phyloP scores from a whole-genome alignment of 2,797 vertebrate species.

The Jordanella pulchra region DNA sequence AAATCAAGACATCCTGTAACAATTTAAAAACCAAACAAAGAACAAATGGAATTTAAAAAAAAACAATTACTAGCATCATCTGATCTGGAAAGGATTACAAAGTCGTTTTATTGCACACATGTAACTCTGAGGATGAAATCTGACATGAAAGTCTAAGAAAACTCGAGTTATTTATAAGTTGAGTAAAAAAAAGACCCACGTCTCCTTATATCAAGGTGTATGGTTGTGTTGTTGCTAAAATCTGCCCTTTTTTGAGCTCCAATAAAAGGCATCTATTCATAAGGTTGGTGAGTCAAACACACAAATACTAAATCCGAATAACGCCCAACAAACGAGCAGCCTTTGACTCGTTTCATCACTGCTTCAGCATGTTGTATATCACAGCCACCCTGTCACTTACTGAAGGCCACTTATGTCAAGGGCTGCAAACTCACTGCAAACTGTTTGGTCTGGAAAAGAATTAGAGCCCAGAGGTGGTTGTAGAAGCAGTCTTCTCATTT shows the following conservation, averaged over 20 bases:
- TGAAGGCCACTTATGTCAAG: conserved; percentile 57
- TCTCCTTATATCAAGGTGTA: conserved; percentile 25
- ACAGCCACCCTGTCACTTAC: conserved; percentile 41
- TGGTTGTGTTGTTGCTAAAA: conserved; percentile 37
- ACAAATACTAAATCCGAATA: conserved; percentile 41
- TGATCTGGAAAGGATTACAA: neutral
- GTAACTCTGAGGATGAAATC: neutral
- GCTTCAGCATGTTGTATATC: conserved; percentile 27
- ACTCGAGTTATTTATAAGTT: neutral
- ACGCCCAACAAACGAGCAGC: conserved; percentile 11
- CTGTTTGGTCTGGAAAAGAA: conserved; percentile 28
- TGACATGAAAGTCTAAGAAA: neutral
- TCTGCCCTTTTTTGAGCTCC: conserved; percentile 37
- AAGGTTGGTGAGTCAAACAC: conserved; percentile 38
- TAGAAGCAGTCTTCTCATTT: conserved; percentile 41
- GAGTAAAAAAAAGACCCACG: neutral
- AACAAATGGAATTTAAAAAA: neutral
- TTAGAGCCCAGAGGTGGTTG: conserved; percentile 25
- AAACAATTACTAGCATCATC: neutral
- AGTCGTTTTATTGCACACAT: neutral
- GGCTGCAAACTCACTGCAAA: conserved; percentile 44
- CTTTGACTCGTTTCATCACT: conserved; percentile 15
- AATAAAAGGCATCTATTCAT: conserved; percentile 22
- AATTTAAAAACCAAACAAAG: neutral
- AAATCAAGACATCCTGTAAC: neutral